Evolutionary conservation across 2,797 vertebrate species (phyloP).

Genomic region (Alauda arvensis): DNA sequence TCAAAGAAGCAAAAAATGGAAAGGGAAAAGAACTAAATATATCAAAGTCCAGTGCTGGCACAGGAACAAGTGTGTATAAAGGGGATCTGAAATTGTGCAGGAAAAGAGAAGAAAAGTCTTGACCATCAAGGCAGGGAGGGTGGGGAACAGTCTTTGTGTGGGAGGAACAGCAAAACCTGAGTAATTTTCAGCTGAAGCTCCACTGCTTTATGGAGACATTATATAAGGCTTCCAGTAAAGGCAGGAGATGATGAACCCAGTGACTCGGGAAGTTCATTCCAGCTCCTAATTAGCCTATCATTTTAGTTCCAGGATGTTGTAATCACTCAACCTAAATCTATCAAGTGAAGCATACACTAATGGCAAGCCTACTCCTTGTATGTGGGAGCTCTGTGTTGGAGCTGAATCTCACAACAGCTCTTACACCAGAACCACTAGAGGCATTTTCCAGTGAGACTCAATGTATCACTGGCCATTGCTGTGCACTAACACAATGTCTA

Average conservation of each 20-base stretch:
- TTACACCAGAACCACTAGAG: not conserved
- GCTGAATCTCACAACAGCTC: not conserved
- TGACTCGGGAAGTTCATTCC: conserved; percentile 33
- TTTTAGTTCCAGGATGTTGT: conserved; percentile 24
- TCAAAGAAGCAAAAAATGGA: not conserved
- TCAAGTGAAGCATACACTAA: not conserved
- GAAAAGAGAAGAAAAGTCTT: conserved; percentile 1
- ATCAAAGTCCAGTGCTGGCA: not conserved
- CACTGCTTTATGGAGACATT: not conserved
- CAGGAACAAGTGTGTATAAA: not conserved
- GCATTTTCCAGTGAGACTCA: not conserved
- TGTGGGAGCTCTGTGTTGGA: not conserved
- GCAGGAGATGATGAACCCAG: conserved; percentile 14
- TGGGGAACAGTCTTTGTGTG: not conserved
- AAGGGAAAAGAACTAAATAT: not conserved
- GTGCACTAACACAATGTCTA: not conserved
- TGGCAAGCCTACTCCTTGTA: not conserved
- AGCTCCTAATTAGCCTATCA: conserved; percentile 9
- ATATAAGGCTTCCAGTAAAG: conserved; percentile 19
- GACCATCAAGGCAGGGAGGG: not conserved
- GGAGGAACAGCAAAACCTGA: conserved; percentile 23
- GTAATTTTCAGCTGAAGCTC: conserved; percentile 31
- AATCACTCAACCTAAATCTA: not conserved
- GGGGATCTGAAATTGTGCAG: not conserved
- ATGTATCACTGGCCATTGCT: not conserved